A percentile compares a stretch with the other conserved stretches of the same genome.
phyloP scores from a whole-genome alignment of 2,113 vertebrate species.

The Camelus dromedarius region DNA sequence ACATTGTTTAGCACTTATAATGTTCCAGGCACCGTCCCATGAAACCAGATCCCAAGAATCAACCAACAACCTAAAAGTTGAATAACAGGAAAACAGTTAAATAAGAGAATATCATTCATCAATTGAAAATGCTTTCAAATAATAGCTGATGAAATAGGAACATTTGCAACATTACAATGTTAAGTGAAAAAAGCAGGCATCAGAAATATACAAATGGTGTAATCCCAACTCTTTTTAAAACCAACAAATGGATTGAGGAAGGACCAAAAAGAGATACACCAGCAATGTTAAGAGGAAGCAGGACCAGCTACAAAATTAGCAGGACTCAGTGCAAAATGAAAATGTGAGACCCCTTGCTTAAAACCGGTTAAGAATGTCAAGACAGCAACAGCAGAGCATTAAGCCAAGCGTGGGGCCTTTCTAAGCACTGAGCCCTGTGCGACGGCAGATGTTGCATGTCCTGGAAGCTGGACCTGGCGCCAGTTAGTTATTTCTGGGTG shows the following conservation, averaged over 20 bases:
- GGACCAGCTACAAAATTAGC: not conserved
- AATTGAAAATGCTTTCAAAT: slow-evolving; percentile 42
- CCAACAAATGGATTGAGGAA: not conserved
- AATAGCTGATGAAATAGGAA: not conserved
- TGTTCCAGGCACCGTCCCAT: not conserved
- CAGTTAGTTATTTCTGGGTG: not conserved
- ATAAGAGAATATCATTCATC: not conserved
- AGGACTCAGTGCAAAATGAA: not conserved
- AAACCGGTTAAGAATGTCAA: not conserved
- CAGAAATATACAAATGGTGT: not conserved
- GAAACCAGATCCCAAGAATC: not conserved
- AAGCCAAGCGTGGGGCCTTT: not conserved
- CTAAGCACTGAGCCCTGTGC: not conserved
- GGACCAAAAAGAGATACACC: not conserved
- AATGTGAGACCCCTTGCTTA: not conserved
- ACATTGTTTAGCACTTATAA: not conserved
- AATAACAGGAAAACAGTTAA: not conserved
- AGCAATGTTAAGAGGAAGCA: not conserved
- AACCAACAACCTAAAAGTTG: not conserved
- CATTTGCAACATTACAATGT: not conserved
- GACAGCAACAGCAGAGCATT: not conserved
- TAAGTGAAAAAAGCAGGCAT: not conserved
- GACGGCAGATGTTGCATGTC: not conserved
- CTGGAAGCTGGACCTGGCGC: not conserved
- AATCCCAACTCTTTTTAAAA: slow-evolving; percentile 26